Percentiles rank a stretch among this genome's conserved stretches.
These are phyloP conservation scores for Cirrhinus mrigala DNA, from an alignment of 2,797 vertebrate species.

Conservation along the genomic window DNA sequence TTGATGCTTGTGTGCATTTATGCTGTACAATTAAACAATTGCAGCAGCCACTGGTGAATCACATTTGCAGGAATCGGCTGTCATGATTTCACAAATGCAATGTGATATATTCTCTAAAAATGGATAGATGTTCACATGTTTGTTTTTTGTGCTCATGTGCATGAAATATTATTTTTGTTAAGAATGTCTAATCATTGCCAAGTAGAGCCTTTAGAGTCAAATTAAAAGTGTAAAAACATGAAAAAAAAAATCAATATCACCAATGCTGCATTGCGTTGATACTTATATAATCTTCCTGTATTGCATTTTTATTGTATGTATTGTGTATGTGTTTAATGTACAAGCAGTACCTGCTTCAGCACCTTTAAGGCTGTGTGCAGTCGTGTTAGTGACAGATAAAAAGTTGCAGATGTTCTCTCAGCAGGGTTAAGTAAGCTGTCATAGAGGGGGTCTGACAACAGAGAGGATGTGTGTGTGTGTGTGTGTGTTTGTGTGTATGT, in stretches of 20 bases:
- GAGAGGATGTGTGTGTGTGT: constrained; percentile 31
- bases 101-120: neutral
- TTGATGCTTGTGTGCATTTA: neutral
- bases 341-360: constrained; percentile 14
- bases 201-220: neutral
- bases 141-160: neutral
- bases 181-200: neutral
- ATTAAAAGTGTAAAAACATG: neutral
- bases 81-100: neutral
- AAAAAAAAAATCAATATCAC: neutral
- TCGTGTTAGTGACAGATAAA: constrained; percentile 34
- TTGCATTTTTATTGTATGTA: neutral
- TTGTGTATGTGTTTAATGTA: neutral
- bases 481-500: neutral
- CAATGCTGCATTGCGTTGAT: neutral
- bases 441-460: constrained; percentile 63
- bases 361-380: constrained; percentile 26
- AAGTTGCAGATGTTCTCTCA: constrained; percentile 74
- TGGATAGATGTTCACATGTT: neutral
- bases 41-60: neutral
- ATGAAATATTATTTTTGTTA: neutral
- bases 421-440: constrained; percentile 74
- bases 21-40: neutral
- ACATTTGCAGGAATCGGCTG: neutral
- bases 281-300: neutral